Evolutionary conservation across 92 coral and sea anemone species (phyloP).

Genomic region (Porites evermanni): DNA sequence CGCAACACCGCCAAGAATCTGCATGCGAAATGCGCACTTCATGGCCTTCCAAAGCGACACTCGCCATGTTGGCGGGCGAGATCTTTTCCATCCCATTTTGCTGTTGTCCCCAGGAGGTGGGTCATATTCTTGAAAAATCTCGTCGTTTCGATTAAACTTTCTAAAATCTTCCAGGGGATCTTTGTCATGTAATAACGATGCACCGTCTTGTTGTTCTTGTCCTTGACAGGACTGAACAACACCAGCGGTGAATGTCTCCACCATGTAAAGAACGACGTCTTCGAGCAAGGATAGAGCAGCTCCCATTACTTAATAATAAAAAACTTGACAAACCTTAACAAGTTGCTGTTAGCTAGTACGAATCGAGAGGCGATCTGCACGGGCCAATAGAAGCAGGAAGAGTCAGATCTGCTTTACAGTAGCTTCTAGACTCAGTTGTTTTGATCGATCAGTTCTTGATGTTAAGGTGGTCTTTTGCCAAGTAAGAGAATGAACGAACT

Average conservation of each 20-base stretch:
- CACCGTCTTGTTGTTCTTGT: neutral
- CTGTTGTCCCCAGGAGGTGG: slow-evolving; percentile 36
- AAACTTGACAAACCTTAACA: too few species aligned
- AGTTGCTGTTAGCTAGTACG: too few species aligned
- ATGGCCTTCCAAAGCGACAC: neutral
- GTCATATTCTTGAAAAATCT: neutral
- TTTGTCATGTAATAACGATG: neutral
- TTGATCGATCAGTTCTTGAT: too few species aligned
- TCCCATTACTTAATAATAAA: too few species aligned
- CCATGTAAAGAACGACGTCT: neutral
- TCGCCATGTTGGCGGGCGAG: slow-evolving; percentile 14
- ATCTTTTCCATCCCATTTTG: slow-evolving; percentile 55
- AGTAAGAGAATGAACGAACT: too few species aligned
- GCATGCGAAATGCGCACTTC: neutral
- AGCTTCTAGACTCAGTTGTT: too few species aligned
- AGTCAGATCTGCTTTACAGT: too few species aligned
- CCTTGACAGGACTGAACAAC: neutral
- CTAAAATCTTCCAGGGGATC: slow-evolving; percentile 31
- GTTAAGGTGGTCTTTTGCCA: too few species aligned
- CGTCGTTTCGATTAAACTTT: slow-evolving; percentile 35
- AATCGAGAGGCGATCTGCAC: too few species aligned
- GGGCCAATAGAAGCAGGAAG: too few species aligned
- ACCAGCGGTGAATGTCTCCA: neutral
- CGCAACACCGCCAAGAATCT: neutral
- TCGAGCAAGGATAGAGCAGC: neutral